Evolutionary conservation across 2,888 invertebrate genomes (phyloP).

Genomic region (Vesta saturnalis): DNA sequence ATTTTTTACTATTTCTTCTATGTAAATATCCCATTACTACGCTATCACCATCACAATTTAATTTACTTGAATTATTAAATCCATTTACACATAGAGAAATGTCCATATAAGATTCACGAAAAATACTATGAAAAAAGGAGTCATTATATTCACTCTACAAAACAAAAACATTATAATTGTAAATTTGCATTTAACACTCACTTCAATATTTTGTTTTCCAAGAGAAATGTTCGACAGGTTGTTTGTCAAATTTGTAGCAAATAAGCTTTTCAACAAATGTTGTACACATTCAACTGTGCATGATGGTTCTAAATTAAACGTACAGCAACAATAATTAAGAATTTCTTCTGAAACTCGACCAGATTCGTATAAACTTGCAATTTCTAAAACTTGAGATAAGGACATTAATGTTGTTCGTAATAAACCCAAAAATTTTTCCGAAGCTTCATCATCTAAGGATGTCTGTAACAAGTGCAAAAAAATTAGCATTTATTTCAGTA

Average conservation of each 20-base stretch:
- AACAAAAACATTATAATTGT: neutral
- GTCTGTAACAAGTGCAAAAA: constrained; percentile 67
- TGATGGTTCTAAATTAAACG: constrained; percentile 76
- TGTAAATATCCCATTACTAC: constrained; percentile 61
- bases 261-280: constrained; percentile 79
- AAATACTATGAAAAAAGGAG: constrained; percentile 60
- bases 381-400: constrained; percentile 75
- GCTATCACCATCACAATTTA: constrained; percentile 57
- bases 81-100: constrained; percentile 52
- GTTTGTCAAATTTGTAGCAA: constrained; percentile 75
- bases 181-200: neutral
- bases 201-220: neutral
- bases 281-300: constrained; percentile 79
- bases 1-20: constrained; percentile 58
- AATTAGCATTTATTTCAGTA: no score
- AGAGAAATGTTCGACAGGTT: constrained; percentile 52
- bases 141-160: constrained; percentile 38
- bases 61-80: constrained; percentile 54
- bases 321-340: constrained; percentile 76
- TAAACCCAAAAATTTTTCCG: constrained; percentile 77
- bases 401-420: constrained; percentile 72
- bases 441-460: constrained; percentile 79
- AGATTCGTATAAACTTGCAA: constrained; percentile 75
- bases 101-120: constrained; percentile 58
- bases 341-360: constrained; percentile 83